These are phyloP conservation scores for Carlito syrichta DNA, from an alignment of 2,113 vertebrate genomes.

Conservation along the genomic window DNA sequence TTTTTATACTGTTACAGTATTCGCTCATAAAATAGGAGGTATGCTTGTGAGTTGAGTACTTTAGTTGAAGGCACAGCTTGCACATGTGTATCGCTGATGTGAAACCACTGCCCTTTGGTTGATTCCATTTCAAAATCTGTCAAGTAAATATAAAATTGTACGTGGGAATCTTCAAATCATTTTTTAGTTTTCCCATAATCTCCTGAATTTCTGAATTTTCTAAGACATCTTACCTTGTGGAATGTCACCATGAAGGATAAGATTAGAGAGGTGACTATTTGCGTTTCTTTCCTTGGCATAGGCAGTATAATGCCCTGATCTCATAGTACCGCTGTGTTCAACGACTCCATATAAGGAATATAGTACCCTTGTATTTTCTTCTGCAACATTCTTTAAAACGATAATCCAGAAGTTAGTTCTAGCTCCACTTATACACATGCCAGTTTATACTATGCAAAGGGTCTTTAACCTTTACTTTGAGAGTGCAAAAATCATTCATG, in stretches of 20 bases:
- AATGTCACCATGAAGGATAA: constrained; percentile 80
- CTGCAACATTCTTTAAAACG: constrained; percentile 85
- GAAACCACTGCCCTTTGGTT: constrained; percentile 92
- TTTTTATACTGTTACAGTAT: constrained; percentile 76
- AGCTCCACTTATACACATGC: neutral
- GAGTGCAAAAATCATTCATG: neutral
- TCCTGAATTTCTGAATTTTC: neutral
- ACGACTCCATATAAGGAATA: constrained; percentile 96
- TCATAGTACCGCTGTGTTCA: constrained; percentile 97
- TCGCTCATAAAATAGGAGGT: constrained; percentile 97
- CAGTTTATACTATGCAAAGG: neutral
- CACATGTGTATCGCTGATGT: constrained; percentile 93
- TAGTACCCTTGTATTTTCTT: constrained; percentile 84
- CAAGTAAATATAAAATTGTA: constrained; percentile 16
- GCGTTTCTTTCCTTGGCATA: constrained; percentile 89
- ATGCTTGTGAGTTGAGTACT: constrained; percentile 94
- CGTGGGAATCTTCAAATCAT: neutral
- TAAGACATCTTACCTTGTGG: constrained; percentile 80
- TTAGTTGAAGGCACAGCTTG: constrained; percentile 88
- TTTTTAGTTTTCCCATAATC: neutral
- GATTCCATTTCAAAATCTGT: constrained; percentile 80
- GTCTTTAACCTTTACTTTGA: neutral
- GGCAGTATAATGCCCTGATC: constrained; percentile 97
- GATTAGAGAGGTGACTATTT: constrained; percentile 74
- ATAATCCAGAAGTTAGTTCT: neutral